These are phyloP conservation scores for Cephalopachus bancanus DNA, from an alignment of 2,797 vertebrate species.

Conservation along the genomic window DNA sequence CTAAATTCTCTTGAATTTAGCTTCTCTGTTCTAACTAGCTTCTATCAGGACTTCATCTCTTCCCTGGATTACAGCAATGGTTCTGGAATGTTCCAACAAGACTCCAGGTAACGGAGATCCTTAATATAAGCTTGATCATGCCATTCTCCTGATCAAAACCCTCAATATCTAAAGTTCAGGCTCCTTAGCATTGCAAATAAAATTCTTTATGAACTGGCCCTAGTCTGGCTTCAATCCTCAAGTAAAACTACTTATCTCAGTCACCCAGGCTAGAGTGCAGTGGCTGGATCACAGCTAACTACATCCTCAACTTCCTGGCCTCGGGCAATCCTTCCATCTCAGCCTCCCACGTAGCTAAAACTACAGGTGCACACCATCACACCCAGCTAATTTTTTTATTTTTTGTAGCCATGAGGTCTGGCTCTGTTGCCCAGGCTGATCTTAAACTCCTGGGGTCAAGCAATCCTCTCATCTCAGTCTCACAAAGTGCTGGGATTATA, in stretches of 20 bases:
- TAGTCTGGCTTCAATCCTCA: neutral
- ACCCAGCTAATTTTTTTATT: no score
- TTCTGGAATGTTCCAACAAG: neutral
- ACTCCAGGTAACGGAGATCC: neutral
- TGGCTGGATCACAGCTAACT: no score
- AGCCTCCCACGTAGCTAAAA: no score
- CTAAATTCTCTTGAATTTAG: slow-evolving; percentile 45
- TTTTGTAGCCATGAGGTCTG: no score
- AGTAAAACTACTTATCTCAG: slow-evolving; percentile 21
- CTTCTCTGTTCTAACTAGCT: neutral
- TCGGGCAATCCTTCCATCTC: no score
- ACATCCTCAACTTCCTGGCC: no score
- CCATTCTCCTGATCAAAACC: neutral
- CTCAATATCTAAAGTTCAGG: neutral
- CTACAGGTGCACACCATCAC: no score
- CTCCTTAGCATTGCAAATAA: neutral
- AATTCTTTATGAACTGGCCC: slow-evolving; percentile 11
- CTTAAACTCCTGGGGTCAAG: no score
- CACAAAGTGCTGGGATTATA: no score
- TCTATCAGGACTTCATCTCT: neutral
- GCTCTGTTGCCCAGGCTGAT: no score
- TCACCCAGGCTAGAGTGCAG: neutral
- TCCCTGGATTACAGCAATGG: neutral
- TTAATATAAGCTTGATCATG: neutral
- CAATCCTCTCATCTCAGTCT: no score